Conservation (phyloP, 35 echinoderm and acorn worm species). For the Stichopus chloronotus region DNA sequence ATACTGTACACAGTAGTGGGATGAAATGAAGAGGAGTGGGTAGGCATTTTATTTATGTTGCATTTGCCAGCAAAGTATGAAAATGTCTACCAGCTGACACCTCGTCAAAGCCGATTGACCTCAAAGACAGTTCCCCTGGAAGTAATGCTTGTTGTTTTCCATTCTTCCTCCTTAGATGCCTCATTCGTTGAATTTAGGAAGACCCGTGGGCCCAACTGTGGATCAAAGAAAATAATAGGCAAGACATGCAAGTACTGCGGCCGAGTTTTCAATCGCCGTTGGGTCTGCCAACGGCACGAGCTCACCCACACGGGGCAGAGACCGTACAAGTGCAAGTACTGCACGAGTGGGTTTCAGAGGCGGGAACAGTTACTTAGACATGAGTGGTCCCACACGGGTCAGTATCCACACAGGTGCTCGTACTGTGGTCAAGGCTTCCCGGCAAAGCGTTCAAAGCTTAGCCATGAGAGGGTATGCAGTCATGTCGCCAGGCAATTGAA, state of each 20-base stretch:
- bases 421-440: not conserved
- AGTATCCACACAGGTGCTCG: not conserved
- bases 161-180: constrained; percentile 20
- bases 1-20: too few relatives aligned
- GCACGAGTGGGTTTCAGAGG: not conserved
- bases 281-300: constrained; percentile 40
- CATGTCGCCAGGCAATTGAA: not conserved
- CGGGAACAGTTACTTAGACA: constrained; percentile 31
- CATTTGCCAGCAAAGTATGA: too few relatives aligned
- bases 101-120: not conserved
- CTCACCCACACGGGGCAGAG: constrained; percentile 52
- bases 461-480: not conserved
- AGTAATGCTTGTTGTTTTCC: constrained; percentile 31
- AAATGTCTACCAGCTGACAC: too few relatives aligned
- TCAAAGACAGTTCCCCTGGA: not conserved
- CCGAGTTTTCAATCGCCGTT: constrained; percentile 24
- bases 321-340: constrained; percentile 55
- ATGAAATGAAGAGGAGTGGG: too few relatives aligned
- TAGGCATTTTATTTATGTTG: too few relatives aligned
- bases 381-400: constrained; percentile 14
- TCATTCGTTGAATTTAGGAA: constrained; percentile 13
- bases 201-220: not conserved
- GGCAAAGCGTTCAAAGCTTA: not conserved
- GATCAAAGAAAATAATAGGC: not conserved
- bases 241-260: constrained; percentile 37